Percentiles rank a stretch among this genome's conserved stretches.
These are phyloP conservation scores for Alexandromys fortis DNA, from an alignment of 2,113 vertebrate genomes.

Conservation along the genomic window DNA sequence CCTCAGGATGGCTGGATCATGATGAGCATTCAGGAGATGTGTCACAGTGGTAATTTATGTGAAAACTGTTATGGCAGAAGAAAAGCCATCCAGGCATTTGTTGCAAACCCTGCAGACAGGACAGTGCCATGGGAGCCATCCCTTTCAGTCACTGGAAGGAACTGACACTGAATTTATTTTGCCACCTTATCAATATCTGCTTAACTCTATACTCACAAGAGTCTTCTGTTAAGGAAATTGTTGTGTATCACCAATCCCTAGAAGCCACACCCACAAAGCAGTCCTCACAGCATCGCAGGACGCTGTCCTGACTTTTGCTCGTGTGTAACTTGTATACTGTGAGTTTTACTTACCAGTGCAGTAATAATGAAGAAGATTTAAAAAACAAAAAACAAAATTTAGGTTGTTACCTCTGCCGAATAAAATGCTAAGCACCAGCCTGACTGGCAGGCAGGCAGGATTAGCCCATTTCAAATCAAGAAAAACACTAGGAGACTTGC, in stretches of 20 bases:
- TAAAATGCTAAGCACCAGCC: no score
- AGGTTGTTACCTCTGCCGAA: background rate
- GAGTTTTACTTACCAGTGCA: background rate
- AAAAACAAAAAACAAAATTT: background rate
- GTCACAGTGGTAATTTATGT: background rate
- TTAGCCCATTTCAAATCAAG: background rate
- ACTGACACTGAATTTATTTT: background rate
- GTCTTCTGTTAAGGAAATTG: background rate
- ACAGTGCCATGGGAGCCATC: background rate
- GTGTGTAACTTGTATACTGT: fast-evolving
- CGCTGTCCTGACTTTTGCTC: background rate
- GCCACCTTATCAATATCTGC: background rate
- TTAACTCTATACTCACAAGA: background rate
- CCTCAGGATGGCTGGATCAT: background rate
- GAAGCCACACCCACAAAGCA: background rate
- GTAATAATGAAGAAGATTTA: background rate
- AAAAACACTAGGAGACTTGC: background rate
- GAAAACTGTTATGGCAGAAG: background rate
- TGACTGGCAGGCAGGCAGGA: background rate
- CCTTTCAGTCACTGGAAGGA: constrained; percentile 30
- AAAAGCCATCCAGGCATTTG: background rate
- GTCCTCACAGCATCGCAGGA: background rate
- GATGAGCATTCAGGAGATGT: background rate
- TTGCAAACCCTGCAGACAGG: background rate
- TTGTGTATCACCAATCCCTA: background rate